Conservation (phyloP, 2,113 vertebrate genomes). For the Chrysochloris asiatica region DNA sequence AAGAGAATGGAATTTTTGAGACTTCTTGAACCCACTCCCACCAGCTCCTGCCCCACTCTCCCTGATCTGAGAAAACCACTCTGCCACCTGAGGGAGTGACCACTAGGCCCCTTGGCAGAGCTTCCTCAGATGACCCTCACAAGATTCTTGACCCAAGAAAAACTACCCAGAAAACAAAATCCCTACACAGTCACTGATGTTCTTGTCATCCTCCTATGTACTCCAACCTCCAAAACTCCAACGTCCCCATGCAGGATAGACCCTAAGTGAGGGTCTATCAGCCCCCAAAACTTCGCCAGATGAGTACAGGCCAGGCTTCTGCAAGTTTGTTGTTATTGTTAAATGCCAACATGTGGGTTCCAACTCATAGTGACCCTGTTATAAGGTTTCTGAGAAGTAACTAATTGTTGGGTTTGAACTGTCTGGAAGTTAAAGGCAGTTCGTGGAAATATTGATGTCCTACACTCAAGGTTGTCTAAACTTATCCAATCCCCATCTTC, state of each 20-base stretch:
- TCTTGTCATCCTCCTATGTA: background rate
- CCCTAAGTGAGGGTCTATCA: background rate
- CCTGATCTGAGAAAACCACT: background rate
- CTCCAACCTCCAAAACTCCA: background rate
- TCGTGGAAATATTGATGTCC: background rate
- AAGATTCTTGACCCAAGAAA: background rate
- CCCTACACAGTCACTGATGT: background rate
- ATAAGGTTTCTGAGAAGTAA: no score
- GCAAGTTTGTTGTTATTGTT: no score
- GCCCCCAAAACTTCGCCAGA: background rate
- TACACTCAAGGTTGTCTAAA: background rate
- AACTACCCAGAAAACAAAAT: background rate
- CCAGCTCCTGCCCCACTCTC: background rate
- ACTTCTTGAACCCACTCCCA: background rate
- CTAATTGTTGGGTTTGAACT: no score
- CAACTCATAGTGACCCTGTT: no score
- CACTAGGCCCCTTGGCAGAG: background rate
- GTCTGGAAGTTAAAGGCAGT: background rate
- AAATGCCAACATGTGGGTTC: no score
- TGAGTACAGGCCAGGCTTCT: conserved; percentile 17
- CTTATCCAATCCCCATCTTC: background rate
- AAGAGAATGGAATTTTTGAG: no score
- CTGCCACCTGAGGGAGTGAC: background rate
- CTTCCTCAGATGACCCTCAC: background rate
- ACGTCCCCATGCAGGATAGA: background rate